These are phyloP conservation scores for Drosophila borealis DNA, from an alignment of 2,888 invertebrate genomes.

Conservation along the genomic window DNA sequence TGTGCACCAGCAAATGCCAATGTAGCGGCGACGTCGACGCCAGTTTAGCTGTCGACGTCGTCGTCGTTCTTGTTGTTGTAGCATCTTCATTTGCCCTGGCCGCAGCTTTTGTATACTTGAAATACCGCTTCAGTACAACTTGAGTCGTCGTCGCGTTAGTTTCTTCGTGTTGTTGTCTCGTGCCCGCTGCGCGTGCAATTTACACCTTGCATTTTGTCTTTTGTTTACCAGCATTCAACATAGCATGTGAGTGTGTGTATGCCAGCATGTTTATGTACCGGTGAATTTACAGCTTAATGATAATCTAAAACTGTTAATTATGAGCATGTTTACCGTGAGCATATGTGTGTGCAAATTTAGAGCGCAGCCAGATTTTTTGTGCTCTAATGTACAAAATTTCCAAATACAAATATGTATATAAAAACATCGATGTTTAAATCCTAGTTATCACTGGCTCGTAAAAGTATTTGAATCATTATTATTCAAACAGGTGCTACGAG, in stretches of 20 bases:
- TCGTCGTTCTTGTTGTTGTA: conserved; percentile 29
- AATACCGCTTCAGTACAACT: conserved; percentile 77
- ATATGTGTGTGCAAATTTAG: conserved; percentile 11
- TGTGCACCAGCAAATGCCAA: conserved; percentile 62
- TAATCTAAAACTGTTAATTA: conserved; percentile 55
- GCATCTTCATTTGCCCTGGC: conserved; percentile 65
- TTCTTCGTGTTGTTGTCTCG: conserved; percentile 38
- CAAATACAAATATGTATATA: not conserved
- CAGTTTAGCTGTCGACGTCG: not conserved
- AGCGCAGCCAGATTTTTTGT: conserved; percentile 28
- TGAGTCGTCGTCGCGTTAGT: conserved; percentile 68
- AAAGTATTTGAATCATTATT: conserved; percentile 20
- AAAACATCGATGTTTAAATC: not conserved
- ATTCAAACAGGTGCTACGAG: conserved; percentile 48
- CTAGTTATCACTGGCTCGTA: conserved; percentile 2
- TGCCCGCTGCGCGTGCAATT: conserved; percentile 38
- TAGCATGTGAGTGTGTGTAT: conserved; percentile 25
- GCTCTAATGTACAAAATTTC: conserved; percentile 7
- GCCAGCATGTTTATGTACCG: conserved; percentile 38
- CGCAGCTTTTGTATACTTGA: conserved; percentile 77
- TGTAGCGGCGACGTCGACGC: conserved; percentile 46
- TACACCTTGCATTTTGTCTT: conserved; percentile 55
- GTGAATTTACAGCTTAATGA: conserved; percentile 61
- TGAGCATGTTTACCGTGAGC: conserved; percentile 3
- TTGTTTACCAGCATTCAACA: conserved; percentile 62